Evolutionary conservation across 2,797 vertebrate species (phyloP), one percentile per base, ranked within the genome.

Genomic region (Salarias fasciatus): DNA sequence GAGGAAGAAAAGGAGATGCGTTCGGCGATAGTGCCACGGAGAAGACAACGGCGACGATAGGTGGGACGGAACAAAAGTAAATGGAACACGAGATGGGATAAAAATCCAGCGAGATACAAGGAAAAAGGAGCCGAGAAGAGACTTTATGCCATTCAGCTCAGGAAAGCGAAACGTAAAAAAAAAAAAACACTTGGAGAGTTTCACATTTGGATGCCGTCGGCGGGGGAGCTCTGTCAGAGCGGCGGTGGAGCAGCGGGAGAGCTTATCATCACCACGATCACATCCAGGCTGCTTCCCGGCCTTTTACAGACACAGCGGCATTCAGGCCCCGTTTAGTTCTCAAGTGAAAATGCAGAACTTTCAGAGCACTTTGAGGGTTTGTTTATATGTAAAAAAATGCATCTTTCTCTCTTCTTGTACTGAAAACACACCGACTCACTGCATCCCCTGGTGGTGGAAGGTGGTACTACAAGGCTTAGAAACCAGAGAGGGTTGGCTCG

Each of bases 171-270:
- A 72, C 24, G 28, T 30, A 51, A 52, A 54, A 53, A 35, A 0
- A 0, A 30, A 51, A 52, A 54, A 53, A 35, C 0, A 0, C 40
- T 9, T 9, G 15, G 14, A 1, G 8, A 29, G 46, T 9, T 61
- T 59, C 50, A 11, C 43, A 36, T 40, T 38, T 63, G 31, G 14
- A 48, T 38, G 41, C 44, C 52, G 54, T 58, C 69, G 64, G 69
- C 52, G 35, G 66, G 57, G 42, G 38, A 30, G 33, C 44, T 11
- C 45, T 12, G 0, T 50, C 24, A 44, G 43, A 53, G 52, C 46
- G 29, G 35, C 66, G 48, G 63, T 33, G 45, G 36, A 69, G 60
- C 56, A 46, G 44, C 6, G 36, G 58, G 68, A 33, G 43, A 31
- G 37, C 29, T 45, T 45, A 46, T 51, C 58, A 11, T 14, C 18